Evolutionary conservation across 2,888 invertebrate species (phyloP), one percentile per base, ranked within the genome.

Genomic region (Slavum lentiscoides): DNA sequence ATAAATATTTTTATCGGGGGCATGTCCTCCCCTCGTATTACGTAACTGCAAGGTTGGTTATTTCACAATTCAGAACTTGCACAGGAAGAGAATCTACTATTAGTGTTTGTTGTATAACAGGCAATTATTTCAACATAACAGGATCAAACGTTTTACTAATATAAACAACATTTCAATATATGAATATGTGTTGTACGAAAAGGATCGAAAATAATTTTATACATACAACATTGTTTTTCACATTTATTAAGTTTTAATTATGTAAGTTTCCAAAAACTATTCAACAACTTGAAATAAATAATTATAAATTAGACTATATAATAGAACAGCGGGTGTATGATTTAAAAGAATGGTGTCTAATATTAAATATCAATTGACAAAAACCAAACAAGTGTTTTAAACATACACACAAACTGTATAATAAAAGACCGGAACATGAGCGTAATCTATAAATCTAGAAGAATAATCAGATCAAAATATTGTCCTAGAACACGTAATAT

Each of bases 401-500:
- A 66, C n/a, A 58, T n/a, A 58, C 17, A 66, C 17, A 74, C 21
- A 43, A 64, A 13, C 1, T 17, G 30, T 61, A 37, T 68, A 30
- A 49, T 61, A 76, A 61, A 76, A 68, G 69, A 68, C n/a, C 61
- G 68, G 61, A 76, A 61, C 21, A 76, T 70, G 69, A 77, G 70
- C 62, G 70, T 62, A 62, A 39, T 55, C 59, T 59, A 59, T 68
- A 30, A 76, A 68, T 49, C 30, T 76, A 76, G 19, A 21, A 74
- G 53, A 70, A 43, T 62, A 70, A 17, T 80, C 80, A 80, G 80
- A 80, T 80, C 72, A 55, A 72, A 66, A 62, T 30, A 70, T 72
- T 80, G 77, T 77, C 70, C 77, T 77, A 69, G 49, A 77, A 64
- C 19, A 7, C 19, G 43, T 23, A 55, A 58, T 55, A 58, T 55